Conservation (phyloP, 2,888 invertebrate species). For the Trichogramma dendrolimi region DNA sequence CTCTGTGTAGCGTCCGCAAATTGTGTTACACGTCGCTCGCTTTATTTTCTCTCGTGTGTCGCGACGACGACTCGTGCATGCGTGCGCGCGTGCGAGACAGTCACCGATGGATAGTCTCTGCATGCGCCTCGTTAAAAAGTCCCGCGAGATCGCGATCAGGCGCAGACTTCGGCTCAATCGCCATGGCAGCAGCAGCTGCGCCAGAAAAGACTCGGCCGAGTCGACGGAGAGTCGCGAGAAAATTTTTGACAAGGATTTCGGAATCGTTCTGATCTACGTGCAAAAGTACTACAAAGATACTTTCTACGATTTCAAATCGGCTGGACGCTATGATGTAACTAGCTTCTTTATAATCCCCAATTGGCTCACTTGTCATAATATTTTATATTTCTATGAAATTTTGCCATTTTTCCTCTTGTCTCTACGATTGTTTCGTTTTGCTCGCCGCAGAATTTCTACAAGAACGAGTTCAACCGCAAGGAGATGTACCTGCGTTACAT, state of each 20-base stretch:
- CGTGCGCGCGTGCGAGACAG: neutral
- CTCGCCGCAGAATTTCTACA: slow-evolving; percentile 81
- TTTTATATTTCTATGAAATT: too few species aligned
- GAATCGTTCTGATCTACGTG: slow-evolving; percentile 15
- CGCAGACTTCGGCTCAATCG: neutral
- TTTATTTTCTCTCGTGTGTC: neutral
- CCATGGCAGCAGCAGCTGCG: neutral
- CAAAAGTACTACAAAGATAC: slow-evolving; percentile 21
- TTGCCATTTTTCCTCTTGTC: too few species aligned
- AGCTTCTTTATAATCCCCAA: too few species aligned
- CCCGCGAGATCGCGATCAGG: neutral
- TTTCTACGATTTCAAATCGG: neutral
- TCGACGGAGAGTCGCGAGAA: neutral
- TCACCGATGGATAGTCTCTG: slow-evolving; percentile 21
- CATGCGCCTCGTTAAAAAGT: slow-evolving; percentile 13
- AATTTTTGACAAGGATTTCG: slow-evolving; percentile 10
- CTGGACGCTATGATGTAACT: too few species aligned
- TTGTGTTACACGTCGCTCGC: slow-evolving; percentile 2
- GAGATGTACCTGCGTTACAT: slow-evolving; percentile 96
- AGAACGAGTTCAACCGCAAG: slow-evolving; percentile 89
- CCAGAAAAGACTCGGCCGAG: too few species aligned
- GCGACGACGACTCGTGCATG: neutral
- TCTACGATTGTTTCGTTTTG: neutral
- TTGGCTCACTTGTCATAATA: too few species aligned
- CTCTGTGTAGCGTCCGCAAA: slow-evolving; percentile 5